Conservation (phyloP, 2,888 invertebrate species). For the Lepidochitona cinerea region DNA sequence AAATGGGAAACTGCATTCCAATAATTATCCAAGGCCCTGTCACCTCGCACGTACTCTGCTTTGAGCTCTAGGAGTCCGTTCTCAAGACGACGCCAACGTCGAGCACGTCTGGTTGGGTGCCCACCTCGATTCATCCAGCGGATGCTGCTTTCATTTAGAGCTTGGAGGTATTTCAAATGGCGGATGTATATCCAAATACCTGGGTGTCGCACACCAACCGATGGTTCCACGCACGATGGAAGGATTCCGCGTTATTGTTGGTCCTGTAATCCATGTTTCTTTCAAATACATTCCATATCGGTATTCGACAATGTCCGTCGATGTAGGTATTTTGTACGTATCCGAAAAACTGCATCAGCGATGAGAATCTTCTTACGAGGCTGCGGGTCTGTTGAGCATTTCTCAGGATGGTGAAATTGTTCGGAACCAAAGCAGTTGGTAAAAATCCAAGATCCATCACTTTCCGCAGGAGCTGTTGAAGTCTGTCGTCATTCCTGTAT, state of each 20-base stretch:
- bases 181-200: slow-evolving; percentile 1
- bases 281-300: slow-evolving; percentile 6
- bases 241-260: slow-evolving; percentile 7
- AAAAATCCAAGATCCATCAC: neutral
- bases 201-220: neutral
- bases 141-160: neutral
- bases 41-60: neutral
- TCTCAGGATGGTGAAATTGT: neutral
- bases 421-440: neutral
- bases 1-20: neutral
- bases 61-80: too few relatives aligned
- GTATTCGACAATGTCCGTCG: neutral
- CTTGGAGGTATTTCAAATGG: slow-evolving; percentile 1
- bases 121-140: neutral
- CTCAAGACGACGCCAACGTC: neutral
- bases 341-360: neutral
- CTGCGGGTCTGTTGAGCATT: neutral
- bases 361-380: neutral
- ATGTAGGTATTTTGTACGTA: slow-evolving; percentile 3
- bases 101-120: neutral
- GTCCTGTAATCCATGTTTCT: slow-evolving; percentile 5
- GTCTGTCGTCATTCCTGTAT: neutral
- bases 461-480: neutral
- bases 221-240: neutral
- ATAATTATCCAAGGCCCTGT: neutral